Conservation (phyloP, 2,113 vertebrate species). For the Coryphaenoides rupestris region DNA sequence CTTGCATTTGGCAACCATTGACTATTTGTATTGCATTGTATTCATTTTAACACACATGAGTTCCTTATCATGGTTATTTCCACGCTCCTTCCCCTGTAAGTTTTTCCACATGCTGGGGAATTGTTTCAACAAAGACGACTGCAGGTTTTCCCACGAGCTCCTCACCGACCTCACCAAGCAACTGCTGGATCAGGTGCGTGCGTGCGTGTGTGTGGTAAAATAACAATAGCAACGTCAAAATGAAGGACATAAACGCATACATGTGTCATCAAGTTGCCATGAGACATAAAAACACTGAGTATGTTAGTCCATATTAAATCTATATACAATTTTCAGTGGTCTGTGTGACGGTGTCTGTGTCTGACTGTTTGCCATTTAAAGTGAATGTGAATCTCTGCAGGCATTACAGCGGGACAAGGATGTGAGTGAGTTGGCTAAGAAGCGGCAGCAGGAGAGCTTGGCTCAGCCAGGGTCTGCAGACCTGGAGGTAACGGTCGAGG, state of each 20-base stretch:
- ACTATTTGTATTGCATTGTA: not conserved
- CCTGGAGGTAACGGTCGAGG: not conserved
- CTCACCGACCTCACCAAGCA: constrained; percentile 80
- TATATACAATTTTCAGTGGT: no score
- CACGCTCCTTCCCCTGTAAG: constrained; percentile 94
- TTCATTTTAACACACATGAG: not conserved
- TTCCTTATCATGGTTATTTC: constrained; percentile 72
- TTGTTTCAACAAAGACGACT: constrained; percentile 81
- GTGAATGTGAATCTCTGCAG: constrained; percentile 48
- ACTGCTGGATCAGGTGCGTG: constrained; percentile 83
- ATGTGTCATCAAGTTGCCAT: not conserved
- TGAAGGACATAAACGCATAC: no score
- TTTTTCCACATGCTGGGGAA: constrained; percentile 84
- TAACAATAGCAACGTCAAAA: no score
- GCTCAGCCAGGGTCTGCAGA: not conserved
- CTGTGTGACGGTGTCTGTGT: no score
- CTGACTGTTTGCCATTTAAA: no score
- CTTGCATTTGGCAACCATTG: not conserved
- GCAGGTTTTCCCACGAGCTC: constrained; percentile 88
- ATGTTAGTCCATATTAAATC: no score
- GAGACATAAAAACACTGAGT: no score
- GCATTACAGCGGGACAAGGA: constrained; percentile 74
- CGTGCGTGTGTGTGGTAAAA: no score
- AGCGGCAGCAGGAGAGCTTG: not conserved
- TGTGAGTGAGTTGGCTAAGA: not conserved